Evolutionary conservation across 2,797 vertebrate species (phyloP).

Genomic region (Lacerta bilineata): DNA sequence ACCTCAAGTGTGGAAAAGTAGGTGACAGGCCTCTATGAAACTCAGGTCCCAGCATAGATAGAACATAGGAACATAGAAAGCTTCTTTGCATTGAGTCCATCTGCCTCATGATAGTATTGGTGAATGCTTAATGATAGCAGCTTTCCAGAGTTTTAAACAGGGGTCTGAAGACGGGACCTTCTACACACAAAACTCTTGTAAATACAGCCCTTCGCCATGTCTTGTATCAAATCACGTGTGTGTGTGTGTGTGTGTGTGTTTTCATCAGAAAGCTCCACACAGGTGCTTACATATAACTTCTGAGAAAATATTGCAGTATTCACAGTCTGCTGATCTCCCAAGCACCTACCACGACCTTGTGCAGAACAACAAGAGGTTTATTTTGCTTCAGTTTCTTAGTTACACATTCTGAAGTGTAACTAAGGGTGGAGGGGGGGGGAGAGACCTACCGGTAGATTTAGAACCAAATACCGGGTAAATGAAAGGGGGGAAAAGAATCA

Average conservation of each 20-base stretch:
- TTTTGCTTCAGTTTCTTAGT: conserved; percentile 17
- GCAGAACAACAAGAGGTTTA: conserved; percentile 20
- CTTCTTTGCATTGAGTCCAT: too few relatives aligned
- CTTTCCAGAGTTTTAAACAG: too few relatives aligned
- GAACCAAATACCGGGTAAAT: not conserved
- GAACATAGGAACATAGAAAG: too few relatives aligned
- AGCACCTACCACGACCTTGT: not conserved
- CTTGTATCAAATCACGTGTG: not conserved
- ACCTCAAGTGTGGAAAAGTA: not conserved
- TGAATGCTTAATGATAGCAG: too few relatives aligned
- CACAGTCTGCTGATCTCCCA: conserved; percentile 13
- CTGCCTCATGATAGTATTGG: too few relatives aligned
- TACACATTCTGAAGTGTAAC: conserved; percentile 17
- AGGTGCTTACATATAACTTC: not conserved
- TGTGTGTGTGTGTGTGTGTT: not conserved
- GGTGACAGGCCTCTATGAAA: not conserved
- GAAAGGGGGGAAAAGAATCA: too few relatives aligned
- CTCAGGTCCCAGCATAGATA: too few relatives aligned
- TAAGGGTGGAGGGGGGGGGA: not conserved
- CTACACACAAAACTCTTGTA: too few relatives aligned
- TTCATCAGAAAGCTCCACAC: not conserved
- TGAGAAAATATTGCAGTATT: conserved; percentile 5
- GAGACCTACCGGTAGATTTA: not conserved
- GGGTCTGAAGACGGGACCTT: too few relatives aligned
- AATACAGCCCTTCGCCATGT: not conserved